Conservation (phyloP, 2,113 vertebrate genomes). For the Bolborhynchus lineola region DNA sequence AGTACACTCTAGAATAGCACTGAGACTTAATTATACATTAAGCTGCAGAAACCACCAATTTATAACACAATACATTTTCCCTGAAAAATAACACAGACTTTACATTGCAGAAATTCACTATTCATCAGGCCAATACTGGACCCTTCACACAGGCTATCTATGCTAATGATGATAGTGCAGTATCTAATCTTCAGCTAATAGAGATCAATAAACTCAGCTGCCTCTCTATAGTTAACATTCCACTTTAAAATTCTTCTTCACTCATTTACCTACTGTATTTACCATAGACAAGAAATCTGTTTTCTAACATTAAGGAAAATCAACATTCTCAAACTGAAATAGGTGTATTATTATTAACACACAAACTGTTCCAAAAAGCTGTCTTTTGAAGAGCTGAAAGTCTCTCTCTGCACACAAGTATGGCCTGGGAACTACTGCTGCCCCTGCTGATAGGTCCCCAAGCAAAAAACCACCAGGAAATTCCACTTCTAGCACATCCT, state of each 20-base stretch:
- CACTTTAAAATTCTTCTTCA: neutral
- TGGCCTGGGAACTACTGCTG: neutral
- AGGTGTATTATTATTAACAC: neutral
- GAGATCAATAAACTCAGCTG: neutral
- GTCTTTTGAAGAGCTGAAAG: neutral
- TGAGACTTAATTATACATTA: neutral
- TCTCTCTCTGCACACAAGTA: fast-evolving
- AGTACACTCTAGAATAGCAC: neutral
- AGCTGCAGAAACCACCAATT: neutral
- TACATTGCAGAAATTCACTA: neutral
- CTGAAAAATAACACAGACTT: neutral
- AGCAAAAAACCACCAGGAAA: neutral
- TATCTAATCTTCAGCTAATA: neutral
- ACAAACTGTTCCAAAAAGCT: neutral
- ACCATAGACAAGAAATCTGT: neutral
- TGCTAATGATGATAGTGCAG: neutral
- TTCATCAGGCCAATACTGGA: neutral
- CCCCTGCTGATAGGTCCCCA: neutral
- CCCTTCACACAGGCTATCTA: neutral
- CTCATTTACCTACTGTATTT: neutral
- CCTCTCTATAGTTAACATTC: neutral
- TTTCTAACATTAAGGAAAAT: neutral
- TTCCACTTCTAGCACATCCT: neutral
- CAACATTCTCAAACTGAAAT: neutral
- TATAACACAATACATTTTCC: neutral